phyloP scores from a whole-genome alignment of 2,797 vertebrate genomes.

The Crocodylus rhombifer region DNA sequence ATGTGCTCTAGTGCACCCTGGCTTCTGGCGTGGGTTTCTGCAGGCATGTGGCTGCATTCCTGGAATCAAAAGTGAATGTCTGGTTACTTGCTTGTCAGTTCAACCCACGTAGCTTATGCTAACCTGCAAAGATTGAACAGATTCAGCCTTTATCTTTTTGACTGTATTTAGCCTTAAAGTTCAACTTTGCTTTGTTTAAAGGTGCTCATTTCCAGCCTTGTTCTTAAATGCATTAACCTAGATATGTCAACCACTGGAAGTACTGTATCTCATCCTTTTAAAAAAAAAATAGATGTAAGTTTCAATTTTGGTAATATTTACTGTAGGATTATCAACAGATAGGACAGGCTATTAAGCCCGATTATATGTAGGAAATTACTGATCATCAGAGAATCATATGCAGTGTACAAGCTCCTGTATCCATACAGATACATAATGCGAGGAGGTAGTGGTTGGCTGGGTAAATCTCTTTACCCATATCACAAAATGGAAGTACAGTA shows the following conservation, averaged over 20 bases:
- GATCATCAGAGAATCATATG: background rate
- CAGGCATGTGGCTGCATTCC: too few species aligned
- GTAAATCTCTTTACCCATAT: background rate
- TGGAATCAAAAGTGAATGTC: too few species aligned
- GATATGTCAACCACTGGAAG: fast-evolving
- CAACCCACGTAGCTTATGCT: too few species aligned
- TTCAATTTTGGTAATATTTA: background rate
- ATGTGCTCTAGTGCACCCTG: too few species aligned
- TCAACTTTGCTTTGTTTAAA: background rate
- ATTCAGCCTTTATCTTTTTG: background rate
- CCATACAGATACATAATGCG: background rate
- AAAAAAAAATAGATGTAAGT: background rate
- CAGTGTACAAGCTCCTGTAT: fast-evolving
- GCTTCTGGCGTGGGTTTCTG: too few species aligned
- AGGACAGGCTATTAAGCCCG: background rate
- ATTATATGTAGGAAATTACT: background rate
- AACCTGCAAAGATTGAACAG: too few species aligned
- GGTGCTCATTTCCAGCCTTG: background rate
- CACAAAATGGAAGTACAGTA: background rate
- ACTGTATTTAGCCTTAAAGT: background rate
- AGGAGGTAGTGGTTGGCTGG: background rate
- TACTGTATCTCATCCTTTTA: background rate
- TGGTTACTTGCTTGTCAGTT: too few species aligned
- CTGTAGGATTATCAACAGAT: background rate
- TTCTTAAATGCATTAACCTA: background rate